Percentiles rank a stretch among this genome's conserved stretches.
Evolutionary conservation across 2,797 vertebrate genomes (phyloP).

Genomic region (Sebastes matsubarae): DNA sequence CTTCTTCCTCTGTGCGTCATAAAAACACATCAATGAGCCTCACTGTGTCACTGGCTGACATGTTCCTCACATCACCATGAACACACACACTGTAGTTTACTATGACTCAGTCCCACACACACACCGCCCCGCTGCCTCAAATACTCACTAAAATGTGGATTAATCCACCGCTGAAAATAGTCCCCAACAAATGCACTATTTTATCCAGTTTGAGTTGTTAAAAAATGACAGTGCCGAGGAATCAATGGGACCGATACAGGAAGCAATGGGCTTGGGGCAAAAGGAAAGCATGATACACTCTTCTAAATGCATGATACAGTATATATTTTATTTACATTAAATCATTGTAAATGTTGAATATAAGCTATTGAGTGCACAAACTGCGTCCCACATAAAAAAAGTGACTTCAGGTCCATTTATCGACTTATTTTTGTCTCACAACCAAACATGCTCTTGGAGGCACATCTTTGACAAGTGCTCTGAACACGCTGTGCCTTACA

Average conservation of each 20-base stretch:
- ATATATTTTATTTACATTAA: neutral
- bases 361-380: constrained; percentile 5
- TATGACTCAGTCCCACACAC: neutral
- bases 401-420: constrained; percentile 64
- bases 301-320: neutral
- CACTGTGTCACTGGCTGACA: neutral
- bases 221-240: neutral
- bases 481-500: constrained; percentile 62
- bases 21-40: neutral
- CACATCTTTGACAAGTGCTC: constrained; percentile 60
- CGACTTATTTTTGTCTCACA: constrained; percentile 58
- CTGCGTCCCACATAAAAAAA: constrained; percentile 14
- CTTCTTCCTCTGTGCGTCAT: neutral
- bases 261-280: neutral
- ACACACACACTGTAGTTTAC: neutral
- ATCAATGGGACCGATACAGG: neutral
- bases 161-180: neutral
- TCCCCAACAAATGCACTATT: neutral
- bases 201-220: neutral
- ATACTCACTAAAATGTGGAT: neutral
- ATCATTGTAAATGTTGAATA: neutral
- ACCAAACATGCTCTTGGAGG: constrained; percentile 50
- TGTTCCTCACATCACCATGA: neutral
- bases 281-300: neutral
- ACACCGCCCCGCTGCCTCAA: neutral